Evolutionary conservation across 2,113 vertebrate species (phyloP).

Genomic region (Periophthalmus modestus): DNA sequence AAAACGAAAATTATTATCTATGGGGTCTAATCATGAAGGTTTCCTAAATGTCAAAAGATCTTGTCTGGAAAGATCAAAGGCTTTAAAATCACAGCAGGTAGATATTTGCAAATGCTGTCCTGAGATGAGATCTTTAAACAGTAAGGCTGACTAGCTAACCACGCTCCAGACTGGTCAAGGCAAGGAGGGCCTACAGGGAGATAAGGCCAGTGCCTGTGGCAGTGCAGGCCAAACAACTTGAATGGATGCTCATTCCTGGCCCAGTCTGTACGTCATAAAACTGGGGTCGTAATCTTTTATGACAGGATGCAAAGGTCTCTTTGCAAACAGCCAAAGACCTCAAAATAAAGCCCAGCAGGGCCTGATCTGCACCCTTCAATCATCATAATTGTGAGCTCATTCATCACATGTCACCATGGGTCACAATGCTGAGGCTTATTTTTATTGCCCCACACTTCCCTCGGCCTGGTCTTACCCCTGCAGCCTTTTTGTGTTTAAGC

Average conservation of each 20-base stretch:
- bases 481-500: conserved; percentile 78
- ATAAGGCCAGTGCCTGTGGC: conserved; percentile 83
- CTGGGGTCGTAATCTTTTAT: conserved; percentile 89
- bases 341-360: conserved; percentile 88
- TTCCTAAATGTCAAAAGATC: conserved; percentile 34
- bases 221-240: conserved; percentile 80
- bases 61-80: conserved; percentile 64
- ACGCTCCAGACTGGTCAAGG: conserved; percentile 71
- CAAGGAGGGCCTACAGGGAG: conserved; percentile 73
- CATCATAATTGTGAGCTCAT: conserved; percentile 82
- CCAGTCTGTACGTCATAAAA: conserved; percentile 85
- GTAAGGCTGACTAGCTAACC: conserved; percentile 65
- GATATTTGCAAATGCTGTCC: conserved; percentile 71
- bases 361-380: conserved; percentile 84
- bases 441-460: conserved; percentile 87
- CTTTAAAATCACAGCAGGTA: conserved; percentile 55
- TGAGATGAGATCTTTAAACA: conserved; percentile 72
- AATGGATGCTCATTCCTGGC: conserved; percentile 86
- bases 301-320: conserved; percentile 87
- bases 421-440: conserved; percentile 82
- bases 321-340: conserved; percentile 86
- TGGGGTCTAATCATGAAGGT: conserved; percentile 27
- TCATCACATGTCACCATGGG: conserved; percentile 82
- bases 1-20: not conserved
- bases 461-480: conserved; percentile 74